Evolutionary conservation across 2,797 vertebrate genomes (phyloP), one percentile per base, ranked within the genome.

Genomic region (Crenuchus spilurus): DNA sequence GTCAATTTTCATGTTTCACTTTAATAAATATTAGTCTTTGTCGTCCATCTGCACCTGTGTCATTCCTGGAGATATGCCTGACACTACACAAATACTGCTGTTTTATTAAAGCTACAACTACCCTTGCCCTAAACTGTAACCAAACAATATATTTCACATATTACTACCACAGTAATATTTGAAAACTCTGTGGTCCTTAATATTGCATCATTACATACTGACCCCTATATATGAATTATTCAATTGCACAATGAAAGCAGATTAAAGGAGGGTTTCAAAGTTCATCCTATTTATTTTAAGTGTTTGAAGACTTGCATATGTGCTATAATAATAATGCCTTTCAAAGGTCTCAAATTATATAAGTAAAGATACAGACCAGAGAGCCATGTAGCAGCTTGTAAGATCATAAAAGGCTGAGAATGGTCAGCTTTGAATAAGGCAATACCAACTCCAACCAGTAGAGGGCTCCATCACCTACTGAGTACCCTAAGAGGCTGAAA

Each of bases 401-500:
- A 46, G 30, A 67, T 37, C 26, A 67, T 54, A 72, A 68, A 49
- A 26, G 37, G 49, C 4, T 16, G 10, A 73, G 62, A 39, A 58
- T 16, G 10, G 46, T 1, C 28, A 10, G 35, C 26, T 55, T 51
- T 16, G 65, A 16, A 33, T 0, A 31, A 35, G 74, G 88, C 30
- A 81, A 78, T 89, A 80, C 88, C n/a, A 20, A 68, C 80, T 90
- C 84, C 76, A 35, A 81, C 84, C 94, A 91, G 93, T 84, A 94
- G 95, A 95, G 94, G 95, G 92, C 92, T 85, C 92, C 87, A 90
- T 93, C 77, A 89, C 44, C 92, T 91, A 80, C 87, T 57, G 51
- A 64, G 83, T 84, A 68, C 18, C n/a, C 8, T 51, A 14, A 28
- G 39, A 68, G 46, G 20, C 9, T 28, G 8, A 65, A 46, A 68